Evolutionary conservation across 2,888 invertebrate genomes (phyloP).

Genomic region (Drosophila acutilabella): DNA sequence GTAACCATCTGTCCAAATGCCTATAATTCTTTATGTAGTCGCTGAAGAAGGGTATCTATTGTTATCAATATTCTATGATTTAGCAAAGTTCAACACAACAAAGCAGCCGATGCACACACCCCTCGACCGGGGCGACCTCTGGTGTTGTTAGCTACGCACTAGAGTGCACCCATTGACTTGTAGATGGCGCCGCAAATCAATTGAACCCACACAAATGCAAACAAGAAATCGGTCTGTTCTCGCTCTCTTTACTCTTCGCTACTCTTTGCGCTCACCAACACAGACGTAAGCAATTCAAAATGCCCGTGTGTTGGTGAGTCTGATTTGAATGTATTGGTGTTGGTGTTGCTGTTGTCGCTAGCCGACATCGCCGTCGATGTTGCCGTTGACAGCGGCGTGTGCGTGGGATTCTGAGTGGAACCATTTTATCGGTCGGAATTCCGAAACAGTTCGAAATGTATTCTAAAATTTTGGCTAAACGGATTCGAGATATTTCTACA

Average conservation of each 20-base stretch:
- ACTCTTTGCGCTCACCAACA: conserved; percentile 57
- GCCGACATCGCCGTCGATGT: conserved; percentile 22
- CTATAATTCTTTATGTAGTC: too few relatives aligned
- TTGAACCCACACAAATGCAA: conserved; percentile 8
- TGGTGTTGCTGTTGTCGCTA: conserved; percentile 16
- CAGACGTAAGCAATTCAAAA: conserved; percentile 23
- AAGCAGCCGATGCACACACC: conserved; percentile 43
- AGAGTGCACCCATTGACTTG: conserved; percentile 27
- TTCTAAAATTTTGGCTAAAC: conserved; percentile 12
- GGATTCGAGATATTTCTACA: conserved; percentile 10
- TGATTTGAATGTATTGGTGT: conserved; percentile 64
- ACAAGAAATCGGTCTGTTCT: conserved; percentile 4
- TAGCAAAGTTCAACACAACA: conserved; percentile 28
- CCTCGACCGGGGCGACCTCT: conserved; percentile 63
- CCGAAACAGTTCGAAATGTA: conserved; percentile 44
- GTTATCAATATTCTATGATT: conserved; percentile 20
- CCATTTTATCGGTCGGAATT: conserved; percentile 57
- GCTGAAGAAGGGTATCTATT: not conserved
- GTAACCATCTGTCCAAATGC: too few relatives aligned
- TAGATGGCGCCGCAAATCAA: conserved; percentile 58
- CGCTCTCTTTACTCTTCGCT: conserved; percentile 40
- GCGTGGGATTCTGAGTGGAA: conserved; percentile 62
- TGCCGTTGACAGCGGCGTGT: conserved; percentile 20
- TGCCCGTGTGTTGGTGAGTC: conserved; percentile 60
- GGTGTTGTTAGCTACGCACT: conserved; percentile 38